Conservation (phyloP, 2,113 vertebrate species). For the Rhineura floridana region DNA sequence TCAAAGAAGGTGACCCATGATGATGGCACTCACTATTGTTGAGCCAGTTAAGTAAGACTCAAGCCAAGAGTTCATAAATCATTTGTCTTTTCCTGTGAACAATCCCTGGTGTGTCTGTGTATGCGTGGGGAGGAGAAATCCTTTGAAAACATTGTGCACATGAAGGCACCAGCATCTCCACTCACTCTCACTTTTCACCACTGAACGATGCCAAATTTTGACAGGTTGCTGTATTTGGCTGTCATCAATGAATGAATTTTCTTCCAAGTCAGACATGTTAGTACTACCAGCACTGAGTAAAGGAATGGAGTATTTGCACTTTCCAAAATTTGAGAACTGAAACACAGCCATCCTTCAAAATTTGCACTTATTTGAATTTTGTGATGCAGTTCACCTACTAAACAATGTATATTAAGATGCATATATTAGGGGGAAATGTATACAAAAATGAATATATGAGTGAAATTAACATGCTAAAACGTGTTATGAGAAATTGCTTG, state of each 20-base stretch:
- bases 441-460: no score
- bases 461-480: no score
- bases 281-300: no score
- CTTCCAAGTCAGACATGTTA: not conserved
- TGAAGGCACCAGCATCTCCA: not conserved
- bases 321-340: no score
- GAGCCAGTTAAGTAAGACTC: no score
- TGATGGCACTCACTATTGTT: no score
- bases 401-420: no score
- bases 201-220: not conserved
- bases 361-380: no score
- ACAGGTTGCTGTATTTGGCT: not conserved
- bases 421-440: no score
- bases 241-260: not conserved
- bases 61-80: not conserved
- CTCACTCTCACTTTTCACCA: not conserved
- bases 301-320: not conserved
- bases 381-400: no score
- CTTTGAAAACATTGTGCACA: not conserved
- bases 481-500: no score
- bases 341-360: no score
- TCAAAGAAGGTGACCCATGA: not conserved
- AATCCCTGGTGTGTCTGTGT: not conserved
- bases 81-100: not conserved
- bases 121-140: not conserved